Percentiles rank a stretch among this genome's conserved stretches.
Evolutionary conservation across 30 jellyfish, hydroid and myxozoan species (phyloP).

Genomic region (Hydra vulgaris): DNA sequence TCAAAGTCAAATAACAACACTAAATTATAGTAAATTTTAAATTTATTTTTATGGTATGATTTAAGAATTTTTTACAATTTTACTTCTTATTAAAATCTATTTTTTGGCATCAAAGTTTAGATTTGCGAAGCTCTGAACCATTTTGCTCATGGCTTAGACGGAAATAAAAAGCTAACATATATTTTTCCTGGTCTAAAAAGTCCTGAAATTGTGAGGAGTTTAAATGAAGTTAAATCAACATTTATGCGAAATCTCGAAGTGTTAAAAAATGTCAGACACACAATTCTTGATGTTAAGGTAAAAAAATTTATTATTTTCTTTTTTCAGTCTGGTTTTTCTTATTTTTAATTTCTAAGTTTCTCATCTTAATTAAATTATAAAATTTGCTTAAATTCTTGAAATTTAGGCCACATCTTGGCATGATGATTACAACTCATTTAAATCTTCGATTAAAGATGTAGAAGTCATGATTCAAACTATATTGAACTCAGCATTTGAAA

Average conservation of each 20-base stretch:
- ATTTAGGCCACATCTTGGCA: constrained; percentile 94
- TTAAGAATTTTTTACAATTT: too few relatives aligned
- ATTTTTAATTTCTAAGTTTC: background rate
- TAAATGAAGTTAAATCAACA: constrained; percentile 83
- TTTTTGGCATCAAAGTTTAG: constrained; percentile 15
- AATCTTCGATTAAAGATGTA: constrained; percentile 82
- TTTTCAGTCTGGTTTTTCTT: background rate
- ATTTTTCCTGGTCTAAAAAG: constrained; percentile 94
- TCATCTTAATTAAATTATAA: background rate
- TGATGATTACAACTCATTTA: constrained; percentile 82
- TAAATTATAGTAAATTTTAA: too few relatives aligned
- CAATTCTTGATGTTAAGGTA: constrained; percentile 94
- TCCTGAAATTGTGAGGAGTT: constrained; percentile 85
- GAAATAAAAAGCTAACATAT: constrained; percentile 43
- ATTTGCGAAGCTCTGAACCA: constrained; percentile 93
- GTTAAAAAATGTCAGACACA: constrained; percentile 65
- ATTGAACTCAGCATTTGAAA: constrained; percentile 82
- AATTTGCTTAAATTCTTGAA: background rate
- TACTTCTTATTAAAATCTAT: too few relatives aligned
- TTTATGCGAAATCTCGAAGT: constrained; percentile 62
- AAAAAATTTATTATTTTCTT: background rate
- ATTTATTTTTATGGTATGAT: too few relatives aligned
- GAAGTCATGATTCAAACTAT: constrained; percentile 93
- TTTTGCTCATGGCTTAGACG: constrained; percentile 57
- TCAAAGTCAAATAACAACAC: too few relatives aligned